These are phyloP conservation scores for Drosophila picticornis DNA, from an alignment of 2,888 invertebrate genomes.

Conservation along the genomic window DNA sequence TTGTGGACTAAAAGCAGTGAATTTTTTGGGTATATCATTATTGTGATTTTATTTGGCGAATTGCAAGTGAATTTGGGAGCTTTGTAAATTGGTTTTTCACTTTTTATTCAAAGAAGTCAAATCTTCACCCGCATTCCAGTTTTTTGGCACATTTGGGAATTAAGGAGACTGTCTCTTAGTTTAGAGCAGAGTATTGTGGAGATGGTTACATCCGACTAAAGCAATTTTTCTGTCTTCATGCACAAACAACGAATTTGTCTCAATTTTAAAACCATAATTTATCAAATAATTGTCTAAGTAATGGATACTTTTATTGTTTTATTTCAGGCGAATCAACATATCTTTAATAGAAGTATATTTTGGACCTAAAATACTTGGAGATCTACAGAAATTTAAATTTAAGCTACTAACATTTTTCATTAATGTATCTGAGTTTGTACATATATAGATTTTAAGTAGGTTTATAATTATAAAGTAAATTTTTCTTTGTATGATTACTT, in stretches of 20 bases:
- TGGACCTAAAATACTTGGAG: slow-evolving; percentile 66
- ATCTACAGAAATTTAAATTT: slow-evolving; percentile 65
- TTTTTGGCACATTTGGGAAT: background rate
- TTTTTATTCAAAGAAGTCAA: background rate
- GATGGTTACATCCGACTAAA: background rate
- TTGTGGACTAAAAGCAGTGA: background rate
- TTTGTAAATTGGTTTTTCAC: background rate
- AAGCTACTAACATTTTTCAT: slow-evolving; percentile 63
- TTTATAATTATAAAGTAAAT: slow-evolving; percentile 57
- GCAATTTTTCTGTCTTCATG: background rate
- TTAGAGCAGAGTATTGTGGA: background rate
- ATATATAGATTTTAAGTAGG: slow-evolving; percentile 69
- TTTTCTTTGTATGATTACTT: slow-evolving; percentile 52
- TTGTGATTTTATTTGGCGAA: background rate
- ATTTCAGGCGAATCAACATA: slow-evolving; percentile 84
- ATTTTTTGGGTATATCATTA: background rate
- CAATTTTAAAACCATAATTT: background rate
- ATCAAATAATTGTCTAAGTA: slow-evolving; percentile 6
- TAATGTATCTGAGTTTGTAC: slow-evolving; percentile 71
- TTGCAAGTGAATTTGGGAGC: background rate
- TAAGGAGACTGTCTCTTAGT: background rate
- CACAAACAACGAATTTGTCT: background rate
- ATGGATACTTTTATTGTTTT: slow-evolving; percentile 24
- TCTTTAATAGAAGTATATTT: slow-evolving; percentile 74
- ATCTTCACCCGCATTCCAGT: background rate